These are phyloP conservation scores for Zosterops hypoxanthus DNA, from an alignment of 2,113 vertebrate species.

Conservation along the genomic window DNA sequence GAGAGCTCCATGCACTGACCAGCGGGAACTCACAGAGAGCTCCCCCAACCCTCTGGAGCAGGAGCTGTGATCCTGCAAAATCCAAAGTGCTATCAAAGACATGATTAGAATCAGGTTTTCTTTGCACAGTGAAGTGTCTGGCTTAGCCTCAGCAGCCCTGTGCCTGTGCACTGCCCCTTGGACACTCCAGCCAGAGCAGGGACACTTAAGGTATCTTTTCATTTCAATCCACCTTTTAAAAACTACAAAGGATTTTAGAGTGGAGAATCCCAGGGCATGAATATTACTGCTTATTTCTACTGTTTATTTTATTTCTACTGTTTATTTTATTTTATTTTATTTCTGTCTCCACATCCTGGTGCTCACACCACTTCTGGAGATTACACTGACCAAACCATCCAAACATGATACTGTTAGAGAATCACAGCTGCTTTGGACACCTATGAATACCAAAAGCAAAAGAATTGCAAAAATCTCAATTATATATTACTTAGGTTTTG, in stretches of 20 bases:
- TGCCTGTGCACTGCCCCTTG: accelerated
- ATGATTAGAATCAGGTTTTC: accelerated
- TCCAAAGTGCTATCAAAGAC: not conserved
- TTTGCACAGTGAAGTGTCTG: not conserved
- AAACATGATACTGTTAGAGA: not conserved
- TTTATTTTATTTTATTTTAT: not conserved
- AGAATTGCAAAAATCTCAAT: not conserved
- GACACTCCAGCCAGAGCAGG: not conserved
- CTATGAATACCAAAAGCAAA: not conserved
- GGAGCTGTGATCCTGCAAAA: not conserved
- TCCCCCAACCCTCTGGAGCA: not conserved
- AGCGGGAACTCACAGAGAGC: not conserved
- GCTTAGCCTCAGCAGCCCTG: not conserved
- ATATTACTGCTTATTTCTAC: not conserved
- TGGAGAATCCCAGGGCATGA: not conserved
- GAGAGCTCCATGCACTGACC: not conserved
- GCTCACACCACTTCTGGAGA: not conserved
- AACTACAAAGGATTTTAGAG: not conserved
- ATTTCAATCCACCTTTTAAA: not conserved
- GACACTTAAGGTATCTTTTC: not conserved
- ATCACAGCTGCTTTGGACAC: not conserved
- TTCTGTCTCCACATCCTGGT: not conserved
- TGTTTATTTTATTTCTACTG: not conserved
- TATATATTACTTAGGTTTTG: not conserved
- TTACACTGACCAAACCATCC: not conserved